Conservation (phyloP, 2,797 vertebrate species). For the Cichlasoma orientale region DNA sequence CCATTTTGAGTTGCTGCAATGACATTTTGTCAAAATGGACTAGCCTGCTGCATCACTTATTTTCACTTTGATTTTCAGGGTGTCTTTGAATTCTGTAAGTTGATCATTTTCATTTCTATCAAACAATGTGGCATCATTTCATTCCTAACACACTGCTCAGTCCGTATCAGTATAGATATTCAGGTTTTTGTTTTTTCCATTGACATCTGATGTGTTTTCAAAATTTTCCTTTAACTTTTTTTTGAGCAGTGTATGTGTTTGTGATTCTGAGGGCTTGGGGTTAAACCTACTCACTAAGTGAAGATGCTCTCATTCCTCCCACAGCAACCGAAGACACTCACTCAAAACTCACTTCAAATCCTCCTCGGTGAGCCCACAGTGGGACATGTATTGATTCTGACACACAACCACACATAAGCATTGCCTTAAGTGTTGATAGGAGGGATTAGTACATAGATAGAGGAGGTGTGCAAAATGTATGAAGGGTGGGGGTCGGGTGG, state of each 20-base stretch:
- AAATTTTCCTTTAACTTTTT: too few species aligned
- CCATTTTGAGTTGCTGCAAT: too few species aligned
- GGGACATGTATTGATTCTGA: conserved; percentile 35
- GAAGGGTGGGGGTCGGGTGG: neutral
- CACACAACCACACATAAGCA: conserved; percentile 23
- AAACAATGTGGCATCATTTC: too few species aligned
- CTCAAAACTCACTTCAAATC: conserved; percentile 23
- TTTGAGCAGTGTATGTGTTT: neutral
- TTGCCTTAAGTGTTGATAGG: conserved; percentile 10
- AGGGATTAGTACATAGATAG: conserved; percentile 12
- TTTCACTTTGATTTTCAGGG: too few species aligned
- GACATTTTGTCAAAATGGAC: too few species aligned
- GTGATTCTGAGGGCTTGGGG: neutral
- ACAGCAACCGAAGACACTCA: neutral
- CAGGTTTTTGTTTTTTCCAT: too few species aligned
- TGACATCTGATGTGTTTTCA: too few species aligned
- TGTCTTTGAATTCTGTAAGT: too few species aligned
- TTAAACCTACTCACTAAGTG: neutral
- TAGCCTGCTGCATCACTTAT: too few species aligned
- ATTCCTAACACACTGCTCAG: too few species aligned
- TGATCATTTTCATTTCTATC: too few species aligned
- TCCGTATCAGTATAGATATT: too few species aligned
- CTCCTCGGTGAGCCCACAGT: conserved; percentile 14
- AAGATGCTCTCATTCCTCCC: conserved; percentile 6
- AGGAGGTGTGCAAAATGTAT: conserved; percentile 9